Conservation (phyloP, 2,113 vertebrate species). For the Sardina pilchardus region DNA sequence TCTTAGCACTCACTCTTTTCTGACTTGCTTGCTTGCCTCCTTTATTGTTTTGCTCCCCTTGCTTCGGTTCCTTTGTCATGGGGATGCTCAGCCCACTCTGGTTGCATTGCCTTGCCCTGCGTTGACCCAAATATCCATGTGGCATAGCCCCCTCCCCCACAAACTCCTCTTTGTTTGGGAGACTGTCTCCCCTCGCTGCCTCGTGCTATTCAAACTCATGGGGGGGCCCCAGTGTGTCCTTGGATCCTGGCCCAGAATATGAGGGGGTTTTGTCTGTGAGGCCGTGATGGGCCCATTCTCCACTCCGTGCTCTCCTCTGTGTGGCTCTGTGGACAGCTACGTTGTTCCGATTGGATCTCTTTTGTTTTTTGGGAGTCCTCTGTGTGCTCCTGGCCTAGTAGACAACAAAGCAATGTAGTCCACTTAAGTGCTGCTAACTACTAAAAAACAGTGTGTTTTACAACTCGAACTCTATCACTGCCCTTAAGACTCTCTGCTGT, state of each 20-base stretch:
- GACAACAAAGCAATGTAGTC: not conserved
- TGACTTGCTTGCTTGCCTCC: not conserved
- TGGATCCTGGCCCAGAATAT: slow-evolving; percentile 10
- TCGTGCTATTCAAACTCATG: slow-evolving; percentile 5
- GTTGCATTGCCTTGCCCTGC: slow-evolving; percentile 31
- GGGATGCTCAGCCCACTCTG: slow-evolving; percentile 44
- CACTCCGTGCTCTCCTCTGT: not conserved
- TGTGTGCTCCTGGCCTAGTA: not conserved
- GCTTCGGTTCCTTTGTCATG: slow-evolving; percentile 44
- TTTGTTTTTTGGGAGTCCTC: not conserved
- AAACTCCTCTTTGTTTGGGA: slow-evolving; percentile 13
- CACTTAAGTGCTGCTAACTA: not conserved
- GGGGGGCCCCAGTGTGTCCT: not conserved
- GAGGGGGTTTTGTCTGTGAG: not conserved
- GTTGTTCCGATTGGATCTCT: not conserved
- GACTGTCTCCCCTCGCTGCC: not conserved
- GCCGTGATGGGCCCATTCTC: not conserved
- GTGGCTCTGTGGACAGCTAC: not conserved
- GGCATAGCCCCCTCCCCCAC: slow-evolving; percentile 57
- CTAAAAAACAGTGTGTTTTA: not conserved
- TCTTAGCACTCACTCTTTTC: not conserved
- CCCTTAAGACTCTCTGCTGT: not conserved
- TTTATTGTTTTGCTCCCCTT: slow-evolving; percentile 2
- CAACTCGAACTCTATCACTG: not conserved
- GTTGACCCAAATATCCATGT: slow-evolving; percentile 68